Conservation (phyloP, 2,797 vertebrate genomes). For the Thalassophryne amazonica region DNA sequence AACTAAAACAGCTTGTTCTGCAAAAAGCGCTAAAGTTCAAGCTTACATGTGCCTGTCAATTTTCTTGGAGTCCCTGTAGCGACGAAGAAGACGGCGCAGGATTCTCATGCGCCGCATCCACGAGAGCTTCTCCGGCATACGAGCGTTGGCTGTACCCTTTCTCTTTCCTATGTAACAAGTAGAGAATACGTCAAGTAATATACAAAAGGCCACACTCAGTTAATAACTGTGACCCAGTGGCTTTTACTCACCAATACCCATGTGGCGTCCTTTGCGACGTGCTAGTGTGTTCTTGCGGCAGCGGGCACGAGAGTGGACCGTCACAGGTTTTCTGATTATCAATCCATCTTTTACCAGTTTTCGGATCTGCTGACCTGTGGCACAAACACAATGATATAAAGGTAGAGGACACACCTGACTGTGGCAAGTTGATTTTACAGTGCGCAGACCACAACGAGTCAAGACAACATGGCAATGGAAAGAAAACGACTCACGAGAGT, state of each 20-base stretch:
- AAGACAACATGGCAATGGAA: fast-evolving
- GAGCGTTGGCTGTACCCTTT: conserved; percentile 95
- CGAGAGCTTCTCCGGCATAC: conserved; percentile 93
- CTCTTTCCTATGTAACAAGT: conserved; percentile 83
- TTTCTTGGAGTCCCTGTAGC: conserved; percentile 96
- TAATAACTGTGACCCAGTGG: too few relatives aligned
- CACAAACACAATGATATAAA: background rate
- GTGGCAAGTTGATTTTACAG: too few relatives aligned
- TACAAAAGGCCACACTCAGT: too few relatives aligned
- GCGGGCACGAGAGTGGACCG: conserved; percentile 91
- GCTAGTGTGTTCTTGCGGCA: conserved; percentile 96
- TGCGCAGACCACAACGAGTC: background rate
- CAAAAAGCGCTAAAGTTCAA: background rate
- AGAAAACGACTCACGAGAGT: conserved; percentile 70
- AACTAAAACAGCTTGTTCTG: background rate
- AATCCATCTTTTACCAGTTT: conserved; percentile 96
- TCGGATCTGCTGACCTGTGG: conserved; percentile 83
- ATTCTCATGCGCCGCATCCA: conserved; percentile 98
- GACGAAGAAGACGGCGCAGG: conserved; percentile 88
- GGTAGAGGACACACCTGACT: conserved; percentile 45
- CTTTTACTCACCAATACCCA: conserved; percentile 85
- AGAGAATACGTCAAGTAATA: background rate
- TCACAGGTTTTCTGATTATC: conserved; percentile 96
- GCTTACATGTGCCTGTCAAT: conserved; percentile 96
- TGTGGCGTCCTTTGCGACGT: conserved; percentile 92